phyloP scores from a whole-genome alignment of 2,113 vertebrate species.

The Anthoscopus minutus region DNA sequence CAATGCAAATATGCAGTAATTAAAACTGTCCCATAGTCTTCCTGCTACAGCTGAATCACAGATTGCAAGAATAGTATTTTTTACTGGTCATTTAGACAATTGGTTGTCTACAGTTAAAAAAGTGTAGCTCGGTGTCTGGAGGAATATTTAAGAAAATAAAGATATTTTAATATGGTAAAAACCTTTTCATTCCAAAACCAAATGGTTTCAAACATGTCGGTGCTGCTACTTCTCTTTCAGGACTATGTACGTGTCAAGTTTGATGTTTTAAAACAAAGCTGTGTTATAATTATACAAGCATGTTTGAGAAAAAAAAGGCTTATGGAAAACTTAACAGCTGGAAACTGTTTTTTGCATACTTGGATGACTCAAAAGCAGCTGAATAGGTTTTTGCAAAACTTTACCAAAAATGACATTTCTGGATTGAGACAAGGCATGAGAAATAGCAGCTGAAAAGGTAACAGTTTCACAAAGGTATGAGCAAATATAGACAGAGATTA shows the following conservation, averaged over 20 bases:
- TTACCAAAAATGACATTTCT: constrained; percentile 68
- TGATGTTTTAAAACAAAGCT: constrained; percentile 79
- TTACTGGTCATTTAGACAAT: not conserved
- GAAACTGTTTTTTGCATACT: constrained; percentile 75
- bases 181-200: constrained; percentile 56
- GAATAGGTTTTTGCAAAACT: constrained; percentile 56
- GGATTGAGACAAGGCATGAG: constrained; percentile 69
- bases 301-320: constrained; percentile 67
- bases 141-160: constrained; percentile 12
- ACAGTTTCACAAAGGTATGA: constrained; percentile 23
- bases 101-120: not conserved
- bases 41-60: not conserved
- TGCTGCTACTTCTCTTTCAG: constrained; percentile 62
- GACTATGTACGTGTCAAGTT: constrained; percentile 68
- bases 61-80: not conserved
- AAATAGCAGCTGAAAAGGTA: constrained; percentile 68
- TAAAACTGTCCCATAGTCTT: not conserved
- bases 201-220: constrained; percentile 57
- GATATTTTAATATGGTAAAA: constrained; percentile 29
- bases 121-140: not conserved
- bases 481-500: constrained; percentile 44
- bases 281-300: constrained; percentile 72
- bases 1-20: not conserved
- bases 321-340: constrained; percentile 78
- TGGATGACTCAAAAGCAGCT: constrained; percentile 75